These are phyloP conservation scores for Catocala fraxini DNA, from an alignment of 2,888 invertebrate genomes.

Conservation along the genomic window DNA sequence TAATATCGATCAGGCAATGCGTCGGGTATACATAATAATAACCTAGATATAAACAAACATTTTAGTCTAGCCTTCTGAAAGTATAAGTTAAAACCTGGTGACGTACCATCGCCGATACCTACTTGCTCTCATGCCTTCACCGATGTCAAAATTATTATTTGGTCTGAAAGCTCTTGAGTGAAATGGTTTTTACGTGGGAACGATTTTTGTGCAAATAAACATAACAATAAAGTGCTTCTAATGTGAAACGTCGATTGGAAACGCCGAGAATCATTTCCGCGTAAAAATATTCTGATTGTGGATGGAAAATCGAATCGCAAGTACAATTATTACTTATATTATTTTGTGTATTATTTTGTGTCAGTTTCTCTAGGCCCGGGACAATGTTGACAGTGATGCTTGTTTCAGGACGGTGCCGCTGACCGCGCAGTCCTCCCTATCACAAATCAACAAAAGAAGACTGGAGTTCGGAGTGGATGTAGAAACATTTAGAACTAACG, in stretches of 20 bases:
- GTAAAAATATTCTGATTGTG: slow-evolving; percentile 87
- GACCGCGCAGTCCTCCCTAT: slow-evolving; percentile 87
- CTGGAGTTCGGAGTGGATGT: slow-evolving; percentile 89
- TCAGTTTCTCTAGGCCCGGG: slow-evolving; percentile 44
- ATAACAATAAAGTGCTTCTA: slow-evolving; percentile 77
- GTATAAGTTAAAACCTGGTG: slow-evolving; percentile 26
- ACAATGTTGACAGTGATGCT: slow-evolving; percentile 60
- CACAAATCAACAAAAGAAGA: slow-evolving; percentile 91
- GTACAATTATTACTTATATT: slow-evolving; percentile 72
- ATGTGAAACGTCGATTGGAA: slow-evolving; percentile 83
- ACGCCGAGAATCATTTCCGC: slow-evolving; percentile 88
- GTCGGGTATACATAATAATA: slow-evolving; percentile 16
- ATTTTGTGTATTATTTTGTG: slow-evolving; percentile 50
- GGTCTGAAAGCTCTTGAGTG: slow-evolving; percentile 88
- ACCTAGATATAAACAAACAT: slow-evolving; percentile 25
- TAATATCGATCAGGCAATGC: slow-evolving; percentile 12
- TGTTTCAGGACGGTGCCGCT: slow-evolving; percentile 86
- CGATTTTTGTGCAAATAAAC: slow-evolving; percentile 86
- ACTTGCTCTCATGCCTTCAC: slow-evolving; percentile 49
- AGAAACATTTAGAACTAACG: slow-evolving; percentile 78
- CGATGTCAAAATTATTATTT: slow-evolving; percentile 71
- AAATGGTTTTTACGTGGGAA: slow-evolving; percentile 88
- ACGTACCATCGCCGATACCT: slow-evolving; percentile 36
- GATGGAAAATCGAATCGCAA: slow-evolving; percentile 87
- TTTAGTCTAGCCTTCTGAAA: slow-evolving; percentile 11